phyloP scores from a whole-genome alignment of 2,797 vertebrate species.

The Eospalax fontanierii region DNA sequence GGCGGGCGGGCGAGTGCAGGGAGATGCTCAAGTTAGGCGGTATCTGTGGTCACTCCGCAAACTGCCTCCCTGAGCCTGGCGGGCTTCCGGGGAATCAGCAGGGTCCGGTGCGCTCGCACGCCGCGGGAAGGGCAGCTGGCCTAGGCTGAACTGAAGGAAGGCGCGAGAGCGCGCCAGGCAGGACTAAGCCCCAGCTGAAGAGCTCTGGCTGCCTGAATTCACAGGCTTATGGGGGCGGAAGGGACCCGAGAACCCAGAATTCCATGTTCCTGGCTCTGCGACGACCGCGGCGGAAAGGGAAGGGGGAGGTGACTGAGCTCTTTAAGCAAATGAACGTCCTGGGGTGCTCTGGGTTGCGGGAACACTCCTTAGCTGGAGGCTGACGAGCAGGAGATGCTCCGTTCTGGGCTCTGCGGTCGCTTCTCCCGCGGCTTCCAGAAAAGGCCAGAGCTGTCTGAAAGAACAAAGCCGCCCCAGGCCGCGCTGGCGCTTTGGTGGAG shows the following conservation, averaged over 20 bases:
- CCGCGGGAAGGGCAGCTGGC: background rate
- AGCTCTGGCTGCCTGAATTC: background rate
- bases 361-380: background rate
- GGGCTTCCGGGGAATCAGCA: background rate
- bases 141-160: conserved; percentile 21
- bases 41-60: background rate
- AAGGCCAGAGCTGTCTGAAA: background rate
- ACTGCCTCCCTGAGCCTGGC: background rate
- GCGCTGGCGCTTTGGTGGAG: background rate
- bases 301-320: background rate
- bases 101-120: background rate
- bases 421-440: conserved; percentile 37
- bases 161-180: background rate
- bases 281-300: conserved; percentile 5
- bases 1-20: background rate
- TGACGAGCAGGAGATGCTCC: background rate
- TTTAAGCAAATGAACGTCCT: conserved; percentile 26
- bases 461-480: conserved; percentile 57
- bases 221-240: background rate
- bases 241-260: conserved; percentile 12
- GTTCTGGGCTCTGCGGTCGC: conserved; percentile 27
- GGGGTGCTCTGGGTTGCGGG: background rate
- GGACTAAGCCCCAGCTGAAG: background rate
- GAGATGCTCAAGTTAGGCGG: background rate
- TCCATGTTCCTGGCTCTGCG: conserved; percentile 14